Base-by-base conservation (phyloP, 2,888 invertebrate genomes). In the Tridacna crocea region DNA sequence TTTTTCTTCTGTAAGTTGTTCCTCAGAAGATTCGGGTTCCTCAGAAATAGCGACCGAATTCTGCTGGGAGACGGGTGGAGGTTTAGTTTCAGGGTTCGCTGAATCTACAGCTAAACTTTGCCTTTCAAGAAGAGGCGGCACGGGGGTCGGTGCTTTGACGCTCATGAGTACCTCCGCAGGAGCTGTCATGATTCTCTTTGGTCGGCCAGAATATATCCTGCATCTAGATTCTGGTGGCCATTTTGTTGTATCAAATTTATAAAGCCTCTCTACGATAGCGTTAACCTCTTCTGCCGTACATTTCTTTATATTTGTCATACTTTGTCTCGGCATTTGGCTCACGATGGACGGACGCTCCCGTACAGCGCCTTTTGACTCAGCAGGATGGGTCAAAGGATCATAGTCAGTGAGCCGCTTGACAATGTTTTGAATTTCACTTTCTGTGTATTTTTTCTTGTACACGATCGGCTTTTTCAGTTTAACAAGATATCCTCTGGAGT, bases 211-310 rank as follows among this genome's bases (percentile, higher is more conserved):
- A 77, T 77, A 79, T 11, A 86, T 75, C 27, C 63, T n/a, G 11
- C 79, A 81, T 46, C 75, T 66, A 13, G 88, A 88, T 51, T 87
- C 86, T 13, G 87, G 82, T 13, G 87, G 87, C 82, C 86, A 85
- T 82, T 63, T 79, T 66, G 83, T 65, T 22, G 73, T 85, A 78
- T 88, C 86, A 83, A 82, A 87, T 47, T 66, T 82, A 70, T 87
- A 89, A 46, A 89, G 77, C 47, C 90, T 72, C 70, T 90, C 89
- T 0, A 90, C 89, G 27, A 90, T 89, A n/a, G 89, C 87, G 66
- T 90, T 88, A 8, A 90, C 90, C 77, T 90, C 87, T 24, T 88
- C 85, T 2, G 89, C 85, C 0, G 87, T 80, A 51, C 89, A 89
- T 65, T 89, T 89, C 76, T 88, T 88, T 3, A 89, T 74, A 36